These are phyloP conservation scores for Machaerirhynchus nigripectus DNA, from an alignment of 2,113 vertebrate genomes.

Conservation along the genomic window DNA sequence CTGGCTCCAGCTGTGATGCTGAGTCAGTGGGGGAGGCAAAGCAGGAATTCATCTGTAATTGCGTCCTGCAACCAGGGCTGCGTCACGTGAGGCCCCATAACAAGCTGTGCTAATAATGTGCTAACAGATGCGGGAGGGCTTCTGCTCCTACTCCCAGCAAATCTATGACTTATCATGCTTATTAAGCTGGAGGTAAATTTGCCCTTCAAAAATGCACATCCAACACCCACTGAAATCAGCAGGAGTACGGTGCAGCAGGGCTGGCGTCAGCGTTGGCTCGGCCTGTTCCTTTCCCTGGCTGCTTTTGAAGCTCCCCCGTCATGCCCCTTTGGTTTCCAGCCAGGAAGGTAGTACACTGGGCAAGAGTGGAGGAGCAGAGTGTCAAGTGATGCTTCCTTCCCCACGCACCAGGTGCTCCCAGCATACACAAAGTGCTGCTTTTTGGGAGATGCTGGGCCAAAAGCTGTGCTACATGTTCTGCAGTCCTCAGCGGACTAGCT, in stretches of 20 bases:
- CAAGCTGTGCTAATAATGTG: conserved; percentile 67
- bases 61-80: not conserved
- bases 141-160: conserved; percentile 43
- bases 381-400: not conserved
- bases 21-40: conserved; percentile 46
- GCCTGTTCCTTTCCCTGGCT: not conserved
- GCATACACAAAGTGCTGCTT: not conserved
- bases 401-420: accelerated
- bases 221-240: conserved; percentile 26
- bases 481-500: not conserved
- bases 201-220: conserved; percentile 21
- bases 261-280: not conserved
- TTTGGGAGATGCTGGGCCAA: not conserved
- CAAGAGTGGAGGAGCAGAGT: not conserved
- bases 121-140: conserved; percentile 56
- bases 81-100: conserved; percentile 45
- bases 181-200: conserved; percentile 55
- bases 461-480: not conserved
- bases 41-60: conserved; percentile 60
- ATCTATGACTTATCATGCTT: conserved; percentile 55
- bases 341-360: not conserved
- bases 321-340: not conserved
- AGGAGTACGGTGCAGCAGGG: not conserved
- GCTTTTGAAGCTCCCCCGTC: accelerated
- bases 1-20: conserved; percentile 65